Evolutionary conservation across 2,888 invertebrate species (phyloP).

Genomic region (Hermodice carunculata): DNA sequence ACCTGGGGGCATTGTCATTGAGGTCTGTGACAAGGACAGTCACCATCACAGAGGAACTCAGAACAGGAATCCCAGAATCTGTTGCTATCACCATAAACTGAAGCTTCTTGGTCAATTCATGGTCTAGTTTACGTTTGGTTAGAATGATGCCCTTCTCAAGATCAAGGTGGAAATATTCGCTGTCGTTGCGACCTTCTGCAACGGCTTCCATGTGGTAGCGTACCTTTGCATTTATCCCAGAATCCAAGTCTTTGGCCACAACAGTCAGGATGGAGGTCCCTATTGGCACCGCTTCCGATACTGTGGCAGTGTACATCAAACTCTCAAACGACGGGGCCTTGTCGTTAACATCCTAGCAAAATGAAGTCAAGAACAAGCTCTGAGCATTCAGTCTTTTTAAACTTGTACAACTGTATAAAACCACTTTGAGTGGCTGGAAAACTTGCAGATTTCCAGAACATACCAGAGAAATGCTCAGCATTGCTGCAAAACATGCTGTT

Average conservation of each 20-base stretch:
- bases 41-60: conserved; percentile 85
- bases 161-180: conserved; percentile 83
- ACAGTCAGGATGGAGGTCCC: conserved; percentile 65
- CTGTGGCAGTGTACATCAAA: conserved; percentile 52
- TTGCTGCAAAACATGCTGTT: too few relatives aligned
- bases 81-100: conserved; percentile 85
- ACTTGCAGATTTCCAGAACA: too few relatives aligned
- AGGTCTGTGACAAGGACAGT: conserved; percentile 88
- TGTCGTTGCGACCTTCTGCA: conserved; percentile 41
- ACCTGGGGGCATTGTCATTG: conserved; percentile 91
- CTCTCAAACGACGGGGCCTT: conserved; percentile 62
- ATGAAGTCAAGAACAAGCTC: too few relatives aligned
- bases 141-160: conserved; percentile 82
- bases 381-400: too few relatives aligned
- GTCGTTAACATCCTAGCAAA: conserved; percentile 74
- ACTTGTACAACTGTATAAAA: too few relatives aligned
- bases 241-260: conserved; percentile 62
- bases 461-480: too few relatives aligned
- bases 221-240: conserved; percentile 70
- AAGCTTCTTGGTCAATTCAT: conserved; percentile 74
- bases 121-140: conserved; percentile 72
- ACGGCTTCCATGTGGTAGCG: conserved; percentile 77
- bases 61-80: conserved; percentile 86
- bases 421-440: too few relatives aligned
- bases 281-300: conserved; percentile 66